Percentiles rank a stretch among this genome's conserved stretches.
These are phyloP conservation scores for Theocolax elegans DNA, from an alignment of 1,140 invertebrate genomes.

Conservation along the genomic window DNA sequence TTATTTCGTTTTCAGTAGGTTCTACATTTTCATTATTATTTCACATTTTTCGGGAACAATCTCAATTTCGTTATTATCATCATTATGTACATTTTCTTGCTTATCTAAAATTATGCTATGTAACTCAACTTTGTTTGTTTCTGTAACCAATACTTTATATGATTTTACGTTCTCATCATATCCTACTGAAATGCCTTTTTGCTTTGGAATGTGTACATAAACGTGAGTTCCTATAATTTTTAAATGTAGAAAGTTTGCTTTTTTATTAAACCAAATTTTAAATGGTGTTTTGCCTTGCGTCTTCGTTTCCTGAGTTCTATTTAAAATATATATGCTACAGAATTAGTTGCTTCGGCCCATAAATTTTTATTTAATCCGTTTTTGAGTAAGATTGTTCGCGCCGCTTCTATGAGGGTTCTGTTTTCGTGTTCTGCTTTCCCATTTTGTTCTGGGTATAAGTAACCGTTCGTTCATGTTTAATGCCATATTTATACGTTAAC, in stretches of 20 bases:
- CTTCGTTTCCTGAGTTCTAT: conserved; percentile 42
- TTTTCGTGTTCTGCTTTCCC: conserved; percentile 44
- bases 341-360: conserved; percentile 45
- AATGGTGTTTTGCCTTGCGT: conserved; percentile 46
- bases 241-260: conserved; percentile 50
- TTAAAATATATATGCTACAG: conserved; percentile 55
- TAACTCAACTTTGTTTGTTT: conserved; percentile 8
- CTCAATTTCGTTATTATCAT: neutral
- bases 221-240: conserved; percentile 57
- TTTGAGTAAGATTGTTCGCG: conserved; percentile 42
- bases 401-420: conserved; percentile 42
- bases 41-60: neutral
- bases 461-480: conserved; percentile 43
- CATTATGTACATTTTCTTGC: neutral
- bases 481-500: conserved; percentile 33
- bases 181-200: conserved; percentile 29
- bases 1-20: neutral
- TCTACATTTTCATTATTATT: neutral
- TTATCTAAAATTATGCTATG: conserved; percentile 4
- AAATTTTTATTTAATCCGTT: conserved; percentile 29
- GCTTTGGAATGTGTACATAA: conserved; percentile 48
- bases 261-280: conserved; percentile 51
- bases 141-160: conserved; percentile 6
- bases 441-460: conserved; percentile 52
- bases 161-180: conserved; percentile 11